Evolutionary conservation across 1,140 invertebrate genomes (phyloP).

Genomic region (Zaprionus kolodkinae): DNA sequence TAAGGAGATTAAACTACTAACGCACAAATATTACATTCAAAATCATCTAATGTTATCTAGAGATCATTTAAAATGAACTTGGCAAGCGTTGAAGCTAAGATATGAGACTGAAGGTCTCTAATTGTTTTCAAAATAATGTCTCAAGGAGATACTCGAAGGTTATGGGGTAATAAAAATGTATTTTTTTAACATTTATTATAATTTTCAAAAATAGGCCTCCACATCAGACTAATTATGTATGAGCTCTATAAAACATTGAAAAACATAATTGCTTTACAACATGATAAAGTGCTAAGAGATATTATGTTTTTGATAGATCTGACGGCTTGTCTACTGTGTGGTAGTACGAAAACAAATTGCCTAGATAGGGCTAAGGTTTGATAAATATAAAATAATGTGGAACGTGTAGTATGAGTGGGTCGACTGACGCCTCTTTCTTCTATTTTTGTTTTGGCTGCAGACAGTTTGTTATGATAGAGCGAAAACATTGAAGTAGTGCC

Average conservation of each 20-base stretch:
- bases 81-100: not conserved
- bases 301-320: constrained; percentile 1
- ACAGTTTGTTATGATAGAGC: not conserved
- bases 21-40: not conserved
- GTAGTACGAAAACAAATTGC: not conserved
- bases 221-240: not conserved
- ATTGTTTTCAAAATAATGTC: not conserved
- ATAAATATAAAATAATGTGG: not conserved
- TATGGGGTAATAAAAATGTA: not conserved
- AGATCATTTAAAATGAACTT: not conserved
- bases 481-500: not conserved
- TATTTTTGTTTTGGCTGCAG: too few species aligned
- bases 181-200: not conserved
- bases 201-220: not conserved
- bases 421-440: too few species aligned
- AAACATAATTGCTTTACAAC: not conserved
- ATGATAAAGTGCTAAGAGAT: not conserved
- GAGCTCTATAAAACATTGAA: not conserved
- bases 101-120: not conserved
- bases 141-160: not conserved
- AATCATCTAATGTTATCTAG: not conserved
- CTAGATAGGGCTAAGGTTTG: constrained; percentile 2
- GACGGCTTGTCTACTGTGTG: not conserved
- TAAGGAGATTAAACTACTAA: too few species aligned
- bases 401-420: not conserved